Conservation (phyloP, 1,140 invertebrate genomes). For the Drosophila equinoxialis region DNA sequence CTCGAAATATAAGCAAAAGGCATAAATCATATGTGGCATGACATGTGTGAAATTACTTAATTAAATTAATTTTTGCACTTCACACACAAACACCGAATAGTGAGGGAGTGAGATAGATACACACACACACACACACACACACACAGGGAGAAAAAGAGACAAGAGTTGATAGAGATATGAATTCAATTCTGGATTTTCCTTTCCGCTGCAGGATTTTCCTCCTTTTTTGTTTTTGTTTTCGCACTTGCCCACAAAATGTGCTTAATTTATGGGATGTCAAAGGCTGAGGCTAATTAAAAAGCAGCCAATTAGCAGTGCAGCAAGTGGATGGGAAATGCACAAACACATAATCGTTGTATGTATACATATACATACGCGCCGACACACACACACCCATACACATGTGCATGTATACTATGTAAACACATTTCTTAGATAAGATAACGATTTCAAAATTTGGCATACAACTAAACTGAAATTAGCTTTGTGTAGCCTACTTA, state of each 20-base stretch:
- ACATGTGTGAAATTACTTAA: slow-evolving; percentile 76
- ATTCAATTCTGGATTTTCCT: background rate
- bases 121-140: slow-evolving; percentile 22
- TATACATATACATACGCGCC: background rate
- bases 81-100: slow-evolving; percentile 16
- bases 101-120: background rate
- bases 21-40: slow-evolving; percentile 70
- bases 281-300: slow-evolving; percentile 39
- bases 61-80: slow-evolving; percentile 67
- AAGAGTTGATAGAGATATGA: background rate
- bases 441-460: no score
- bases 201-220: slow-evolving; percentile 18
- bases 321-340: slow-evolving; percentile 6
- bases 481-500: no score
- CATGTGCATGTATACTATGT: no score
- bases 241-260: slow-evolving; percentile 36
- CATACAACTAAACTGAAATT: no score
- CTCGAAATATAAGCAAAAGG: slow-evolving; percentile 58
- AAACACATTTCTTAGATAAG: no score
- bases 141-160: background rate
- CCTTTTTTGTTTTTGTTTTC: background rate
- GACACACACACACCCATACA: no score
- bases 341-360: background rate
- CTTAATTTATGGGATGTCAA: slow-evolving; percentile 62
- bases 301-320: slow-evolving; percentile 47